phyloP scores from a whole-genome alignment of 2,797 vertebrate species.

The Spinibarbus caldwelli region DNA sequence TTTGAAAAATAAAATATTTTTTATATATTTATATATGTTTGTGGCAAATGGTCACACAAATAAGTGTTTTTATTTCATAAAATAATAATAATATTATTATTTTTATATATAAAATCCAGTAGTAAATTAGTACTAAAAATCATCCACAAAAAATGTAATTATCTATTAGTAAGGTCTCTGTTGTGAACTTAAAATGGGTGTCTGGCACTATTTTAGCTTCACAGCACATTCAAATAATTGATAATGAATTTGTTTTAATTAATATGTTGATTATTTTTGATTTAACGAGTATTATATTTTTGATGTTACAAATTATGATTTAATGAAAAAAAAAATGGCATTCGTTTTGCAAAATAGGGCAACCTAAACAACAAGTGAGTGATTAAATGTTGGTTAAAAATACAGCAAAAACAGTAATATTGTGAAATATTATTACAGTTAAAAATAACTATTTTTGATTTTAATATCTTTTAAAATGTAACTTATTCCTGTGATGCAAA shows the following conservation, averaged over 20 bases:
- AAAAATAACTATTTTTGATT: not conserved
- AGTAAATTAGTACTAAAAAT: not conserved
- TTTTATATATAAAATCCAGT: not conserved
- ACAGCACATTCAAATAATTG: no score
- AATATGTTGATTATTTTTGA: no score
- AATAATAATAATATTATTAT: not conserved
- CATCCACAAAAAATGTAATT: not conserved
- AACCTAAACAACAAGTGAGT: not conserved
- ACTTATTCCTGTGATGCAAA: not conserved
- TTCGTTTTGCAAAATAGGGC: not conserved
- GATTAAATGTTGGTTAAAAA: not conserved
- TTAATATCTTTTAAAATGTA: not conserved
- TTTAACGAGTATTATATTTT: no score
- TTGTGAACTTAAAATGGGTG: no score
- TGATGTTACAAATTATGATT: not conserved
- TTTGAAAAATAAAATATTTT: no score
- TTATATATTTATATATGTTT: no score
- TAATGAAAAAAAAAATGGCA: not conserved
- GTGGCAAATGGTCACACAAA: not conserved
- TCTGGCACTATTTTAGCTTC: no score
- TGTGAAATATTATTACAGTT: not conserved
- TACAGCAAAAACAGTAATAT: not conserved
- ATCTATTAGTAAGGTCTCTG: no score
- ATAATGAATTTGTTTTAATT: no score
- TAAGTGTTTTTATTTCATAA: not conserved